phyloP scores from a whole-genome alignment of 2,797 vertebrate species.

The Sardinella longiceps region DNA sequence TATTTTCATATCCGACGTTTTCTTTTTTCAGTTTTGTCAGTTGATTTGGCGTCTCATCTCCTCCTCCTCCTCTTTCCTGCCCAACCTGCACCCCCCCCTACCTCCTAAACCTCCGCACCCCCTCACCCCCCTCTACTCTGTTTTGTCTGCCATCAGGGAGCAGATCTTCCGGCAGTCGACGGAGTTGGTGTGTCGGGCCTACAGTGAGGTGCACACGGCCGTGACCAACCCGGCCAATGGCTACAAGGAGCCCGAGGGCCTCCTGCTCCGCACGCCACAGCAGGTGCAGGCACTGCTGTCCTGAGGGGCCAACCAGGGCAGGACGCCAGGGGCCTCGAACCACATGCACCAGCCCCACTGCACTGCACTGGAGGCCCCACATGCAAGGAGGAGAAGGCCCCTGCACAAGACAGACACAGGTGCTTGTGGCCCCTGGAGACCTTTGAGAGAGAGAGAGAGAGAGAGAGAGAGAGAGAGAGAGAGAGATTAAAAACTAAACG shows the following conservation, averaged over 20 bases:
- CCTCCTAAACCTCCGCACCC: background rate
- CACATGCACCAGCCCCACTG: background rate
- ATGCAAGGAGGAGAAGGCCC: background rate
- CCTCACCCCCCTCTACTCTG: conserved; percentile 34
- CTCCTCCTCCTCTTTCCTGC: background rate
- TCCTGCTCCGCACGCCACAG: conserved; percentile 88
- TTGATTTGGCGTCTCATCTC: background rate
- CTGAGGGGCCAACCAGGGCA: conserved; percentile 63
- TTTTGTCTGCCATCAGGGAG: conserved; percentile 75
- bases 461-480: background rate
- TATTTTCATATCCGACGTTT: background rate
- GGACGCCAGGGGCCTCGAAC: background rate
- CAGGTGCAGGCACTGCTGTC: conserved; percentile 91
- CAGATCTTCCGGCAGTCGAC: conserved; percentile 94
- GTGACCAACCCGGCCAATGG: conserved; percentile 81
- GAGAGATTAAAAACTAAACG: background rate
- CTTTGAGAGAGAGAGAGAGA: background rate
- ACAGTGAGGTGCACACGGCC: conserved; percentile 85
- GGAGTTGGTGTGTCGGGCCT: conserved; percentile 92
- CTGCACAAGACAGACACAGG: background rate
- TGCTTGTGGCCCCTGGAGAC: background rate
- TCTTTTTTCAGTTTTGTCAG: background rate
- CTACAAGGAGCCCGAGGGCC: conserved; percentile 86
- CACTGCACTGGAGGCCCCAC: background rate
- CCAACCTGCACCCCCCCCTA: background rate